Evolutionary conservation across 2,113 vertebrate species (phyloP).

Genomic region (Catharus bicknelli): DNA sequence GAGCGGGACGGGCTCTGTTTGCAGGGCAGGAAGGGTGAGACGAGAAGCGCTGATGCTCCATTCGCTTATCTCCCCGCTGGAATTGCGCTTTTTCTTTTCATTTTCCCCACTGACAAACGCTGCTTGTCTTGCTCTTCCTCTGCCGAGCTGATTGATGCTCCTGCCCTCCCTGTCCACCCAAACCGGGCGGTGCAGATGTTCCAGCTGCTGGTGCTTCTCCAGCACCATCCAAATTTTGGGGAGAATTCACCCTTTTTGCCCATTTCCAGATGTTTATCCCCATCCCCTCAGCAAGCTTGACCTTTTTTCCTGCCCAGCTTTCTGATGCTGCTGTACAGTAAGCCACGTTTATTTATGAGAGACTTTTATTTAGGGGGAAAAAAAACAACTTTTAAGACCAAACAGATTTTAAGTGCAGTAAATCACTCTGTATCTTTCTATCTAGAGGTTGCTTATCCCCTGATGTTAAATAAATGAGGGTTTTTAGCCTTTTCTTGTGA

Average conservation of each 20-base stretch:
- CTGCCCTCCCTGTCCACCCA: neutral
- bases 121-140: neutral
- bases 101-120: constrained; percentile 8
- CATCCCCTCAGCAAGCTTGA: neutral
- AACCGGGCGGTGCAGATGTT: fast-evolving
- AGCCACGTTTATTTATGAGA: neutral
- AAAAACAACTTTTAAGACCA: neutral
- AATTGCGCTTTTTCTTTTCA: neutral
- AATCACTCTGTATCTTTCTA: neutral
- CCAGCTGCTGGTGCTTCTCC: neutral
- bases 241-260: neutral
- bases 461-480: neutral
- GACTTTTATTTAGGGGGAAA: neutral
- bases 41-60: neutral
- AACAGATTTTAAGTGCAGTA: neutral
- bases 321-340: neutral
- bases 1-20: neutral
- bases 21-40: constrained; percentile 53
- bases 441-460: neutral
- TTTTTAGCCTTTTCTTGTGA: neutral
- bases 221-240: neutral
- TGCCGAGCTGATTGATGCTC: neutral
- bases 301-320: neutral
- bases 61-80: constrained; percentile 14
- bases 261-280: neutral